Percentiles rank a stretch among this genome's conserved stretches.
Evolutionary conservation across 2,797 vertebrate species (phyloP).

Genomic region (Halcyon badia): DNA sequence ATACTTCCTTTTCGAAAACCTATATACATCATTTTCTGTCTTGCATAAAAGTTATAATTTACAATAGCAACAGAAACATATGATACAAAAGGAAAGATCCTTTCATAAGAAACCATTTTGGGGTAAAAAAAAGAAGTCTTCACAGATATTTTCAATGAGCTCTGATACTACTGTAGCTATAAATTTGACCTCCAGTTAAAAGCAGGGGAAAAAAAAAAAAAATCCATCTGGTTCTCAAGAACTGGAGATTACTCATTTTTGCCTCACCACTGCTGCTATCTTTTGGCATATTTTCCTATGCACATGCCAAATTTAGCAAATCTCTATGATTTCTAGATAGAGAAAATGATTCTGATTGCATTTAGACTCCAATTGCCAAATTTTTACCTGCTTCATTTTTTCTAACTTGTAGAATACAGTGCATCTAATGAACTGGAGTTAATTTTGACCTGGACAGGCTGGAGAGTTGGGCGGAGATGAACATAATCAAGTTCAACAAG

Average conservation of each 20-base stretch:
- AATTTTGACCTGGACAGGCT: neutral
- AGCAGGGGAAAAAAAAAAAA: neutral
- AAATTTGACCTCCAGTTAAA: constrained; percentile 28
- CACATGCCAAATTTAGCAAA: neutral
- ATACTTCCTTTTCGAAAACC: neutral
- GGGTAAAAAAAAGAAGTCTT: neutral
- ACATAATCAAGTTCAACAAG: neutral
- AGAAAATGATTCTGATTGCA: neutral
- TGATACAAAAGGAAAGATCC: neutral
- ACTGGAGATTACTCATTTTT: constrained; percentile 54
- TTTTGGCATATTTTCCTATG: constrained; percentile 39
- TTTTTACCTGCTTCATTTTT: neutral
- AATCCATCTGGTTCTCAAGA: constrained; percentile 43
- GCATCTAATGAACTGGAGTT: neutral
- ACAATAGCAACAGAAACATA: neutral
- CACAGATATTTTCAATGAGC: neutral
- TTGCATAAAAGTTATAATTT: neutral
- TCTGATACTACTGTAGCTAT: neutral
- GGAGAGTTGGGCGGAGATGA: neutral
- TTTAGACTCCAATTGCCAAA: neutral
- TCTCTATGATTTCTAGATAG: neutral
- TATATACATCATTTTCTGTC: neutral
- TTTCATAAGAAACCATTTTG: neutral
- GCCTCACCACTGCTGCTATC: constrained; percentile 38
- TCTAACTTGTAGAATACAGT: neutral